These are phyloP conservation scores for Popillia japonica DNA, from an alignment of 1,140 invertebrate genomes.

Conservation along the genomic window DNA sequence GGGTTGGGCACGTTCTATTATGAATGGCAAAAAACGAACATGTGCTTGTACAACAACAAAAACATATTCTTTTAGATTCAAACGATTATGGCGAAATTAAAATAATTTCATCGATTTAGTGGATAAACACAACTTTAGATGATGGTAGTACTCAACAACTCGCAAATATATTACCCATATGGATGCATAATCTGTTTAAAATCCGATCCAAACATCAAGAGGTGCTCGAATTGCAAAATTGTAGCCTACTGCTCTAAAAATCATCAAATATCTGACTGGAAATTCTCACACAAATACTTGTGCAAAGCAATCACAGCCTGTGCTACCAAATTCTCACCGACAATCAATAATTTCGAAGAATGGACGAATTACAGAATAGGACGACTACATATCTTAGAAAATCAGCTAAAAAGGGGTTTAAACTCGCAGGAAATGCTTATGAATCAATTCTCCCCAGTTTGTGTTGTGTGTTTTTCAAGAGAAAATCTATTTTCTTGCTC, in stretches of 20 bases:
- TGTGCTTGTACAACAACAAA: too few species aligned
- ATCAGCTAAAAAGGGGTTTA: conserved; percentile 45
- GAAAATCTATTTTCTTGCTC: conserved; percentile 49
- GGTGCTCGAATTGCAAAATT: conserved; percentile 62
- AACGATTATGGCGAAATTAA: too few species aligned
- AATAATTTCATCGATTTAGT: not conserved
- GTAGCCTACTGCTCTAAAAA: conserved; percentile 69
- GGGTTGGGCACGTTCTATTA: too few species aligned
- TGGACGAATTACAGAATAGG: conserved; percentile 42
- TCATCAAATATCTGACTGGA: conserved; percentile 75
- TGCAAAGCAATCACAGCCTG: conserved; percentile 64
- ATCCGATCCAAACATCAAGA: not conserved
- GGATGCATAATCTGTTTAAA: conserved; percentile 23
- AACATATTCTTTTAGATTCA: too few species aligned
- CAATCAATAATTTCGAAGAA: conserved; percentile 41
- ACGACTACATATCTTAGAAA: conserved; percentile 39
- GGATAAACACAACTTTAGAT: not conserved
- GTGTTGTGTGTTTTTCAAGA: conserved; percentile 51
- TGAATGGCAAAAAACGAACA: too few species aligned
- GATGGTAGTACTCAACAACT: not conserved
- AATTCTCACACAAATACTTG: conserved; percentile 65
- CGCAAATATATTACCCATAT: conserved; percentile 22
- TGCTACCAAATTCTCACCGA: conserved; percentile 27
- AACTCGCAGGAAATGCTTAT: conserved; percentile 49
- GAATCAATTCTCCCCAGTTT: conserved; percentile 56